phyloP scores from a whole-genome alignment of 2,113 vertebrate genomes.

The Corynorhinus townsendii region DNA sequence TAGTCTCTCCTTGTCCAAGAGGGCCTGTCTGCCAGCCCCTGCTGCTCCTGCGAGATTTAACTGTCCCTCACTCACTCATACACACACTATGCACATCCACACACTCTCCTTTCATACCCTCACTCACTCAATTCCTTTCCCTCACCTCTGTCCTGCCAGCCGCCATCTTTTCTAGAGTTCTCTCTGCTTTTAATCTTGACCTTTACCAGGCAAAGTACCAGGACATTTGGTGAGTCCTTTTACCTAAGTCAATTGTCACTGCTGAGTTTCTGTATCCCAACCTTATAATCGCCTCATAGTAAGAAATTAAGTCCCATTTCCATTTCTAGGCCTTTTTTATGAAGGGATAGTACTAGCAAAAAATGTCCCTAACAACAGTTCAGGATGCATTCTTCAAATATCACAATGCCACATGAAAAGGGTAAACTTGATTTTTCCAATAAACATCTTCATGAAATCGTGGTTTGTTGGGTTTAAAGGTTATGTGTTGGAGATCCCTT shows the following conservation, averaged over 20 bases:
- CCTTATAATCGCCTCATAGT: background rate
- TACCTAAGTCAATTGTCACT: background rate
- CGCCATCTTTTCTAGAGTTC: too few relatives aligned
- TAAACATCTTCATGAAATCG: background rate
- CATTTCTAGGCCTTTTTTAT: background rate
- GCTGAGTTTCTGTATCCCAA: background rate
- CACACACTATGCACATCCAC: too few relatives aligned
- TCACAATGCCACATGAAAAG: background rate
- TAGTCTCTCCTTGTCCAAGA: too few relatives aligned
- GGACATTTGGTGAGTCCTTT: background rate
- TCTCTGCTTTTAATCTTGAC: background rate
- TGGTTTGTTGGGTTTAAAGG: conserved; percentile 6
- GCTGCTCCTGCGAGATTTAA: too few relatives aligned
- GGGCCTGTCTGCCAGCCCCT: too few relatives aligned
- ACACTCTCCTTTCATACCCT: too few relatives aligned
- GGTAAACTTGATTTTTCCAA: background rate
- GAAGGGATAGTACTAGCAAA: background rate
- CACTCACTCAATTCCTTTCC: too few relatives aligned
- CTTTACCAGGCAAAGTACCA: background rate
- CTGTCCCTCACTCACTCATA: too few relatives aligned
- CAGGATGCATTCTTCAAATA: background rate
- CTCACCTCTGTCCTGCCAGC: too few relatives aligned
- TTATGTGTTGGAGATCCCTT: background rate
- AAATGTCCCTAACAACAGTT: background rate
- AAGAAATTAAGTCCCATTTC: background rate